phyloP scores from a whole-genome alignment of 2,797 vertebrate genomes.

The Heliangelus exortis region DNA sequence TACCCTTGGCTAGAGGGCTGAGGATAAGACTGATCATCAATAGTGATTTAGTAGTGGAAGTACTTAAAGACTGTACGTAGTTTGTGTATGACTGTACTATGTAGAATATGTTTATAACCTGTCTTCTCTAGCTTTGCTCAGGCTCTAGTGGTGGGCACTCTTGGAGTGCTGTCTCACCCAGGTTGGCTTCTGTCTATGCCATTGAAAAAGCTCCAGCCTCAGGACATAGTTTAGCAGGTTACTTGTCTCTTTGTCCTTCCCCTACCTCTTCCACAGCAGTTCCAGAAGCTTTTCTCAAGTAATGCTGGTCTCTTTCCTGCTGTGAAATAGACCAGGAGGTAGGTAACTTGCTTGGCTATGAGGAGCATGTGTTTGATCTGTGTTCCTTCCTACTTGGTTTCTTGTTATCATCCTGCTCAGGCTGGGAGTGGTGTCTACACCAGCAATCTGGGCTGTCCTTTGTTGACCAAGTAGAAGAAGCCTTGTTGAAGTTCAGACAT shows the following conservation, averaged over 20 bases:
- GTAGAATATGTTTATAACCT: neutral
- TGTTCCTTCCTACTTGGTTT: neutral
- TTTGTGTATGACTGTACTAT: neutral
- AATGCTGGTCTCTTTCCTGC: neutral
- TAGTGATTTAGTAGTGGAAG: neutral
- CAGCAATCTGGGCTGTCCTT: neutral
- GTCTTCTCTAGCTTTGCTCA: neutral
- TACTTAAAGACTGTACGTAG: neutral
- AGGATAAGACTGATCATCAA: neutral
- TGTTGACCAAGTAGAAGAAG: neutral
- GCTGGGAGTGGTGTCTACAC: neutral
- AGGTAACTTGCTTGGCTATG: neutral
- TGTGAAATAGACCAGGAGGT: neutral
- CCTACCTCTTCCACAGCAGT: neutral
- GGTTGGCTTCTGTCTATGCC: neutral
- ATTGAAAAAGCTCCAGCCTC: neutral
- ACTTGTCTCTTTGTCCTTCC: neutral
- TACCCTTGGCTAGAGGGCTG: neutral
- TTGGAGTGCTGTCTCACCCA: neutral
- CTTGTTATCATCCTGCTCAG: neutral
- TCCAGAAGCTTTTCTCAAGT: neutral
- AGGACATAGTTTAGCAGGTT: neutral
- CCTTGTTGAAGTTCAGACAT: neutral
- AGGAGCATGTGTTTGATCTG: neutral
- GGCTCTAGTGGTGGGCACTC: neutral